phyloP scores from a whole-genome alignment of 2,113 vertebrate species.

The Setophaga kirtlandii region DNA sequence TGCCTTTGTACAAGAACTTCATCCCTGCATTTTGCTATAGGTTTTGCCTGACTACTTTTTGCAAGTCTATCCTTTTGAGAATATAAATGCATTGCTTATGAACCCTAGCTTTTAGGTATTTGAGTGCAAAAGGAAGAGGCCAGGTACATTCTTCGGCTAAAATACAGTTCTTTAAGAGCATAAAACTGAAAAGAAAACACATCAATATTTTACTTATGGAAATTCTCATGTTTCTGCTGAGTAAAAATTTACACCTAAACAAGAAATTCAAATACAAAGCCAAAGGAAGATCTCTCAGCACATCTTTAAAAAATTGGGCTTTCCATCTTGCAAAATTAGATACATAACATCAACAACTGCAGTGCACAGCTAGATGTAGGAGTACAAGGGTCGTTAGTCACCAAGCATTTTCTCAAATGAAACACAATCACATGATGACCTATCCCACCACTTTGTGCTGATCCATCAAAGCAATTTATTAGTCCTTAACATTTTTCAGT shows the following conservation, averaged over 20 bases:
- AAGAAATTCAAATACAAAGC: not conserved
- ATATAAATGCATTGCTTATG: not conserved
- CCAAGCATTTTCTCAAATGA: constrained; percentile 10
- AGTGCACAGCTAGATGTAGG: not conserved
- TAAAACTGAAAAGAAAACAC: not conserved
- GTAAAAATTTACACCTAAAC: not conserved
- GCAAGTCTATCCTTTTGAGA: not conserved
- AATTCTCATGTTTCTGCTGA: not conserved
- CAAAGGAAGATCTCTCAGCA: not conserved
- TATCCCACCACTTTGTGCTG: not conserved
- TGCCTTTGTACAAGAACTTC: not conserved
- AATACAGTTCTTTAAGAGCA: not conserved
- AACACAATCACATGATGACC: not conserved
- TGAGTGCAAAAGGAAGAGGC: not conserved
- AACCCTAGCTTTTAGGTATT: not conserved
- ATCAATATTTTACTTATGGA: not conserved
- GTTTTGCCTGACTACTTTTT: not conserved
- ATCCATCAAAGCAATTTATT: constrained; percentile 32
- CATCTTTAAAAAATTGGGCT: not conserved
- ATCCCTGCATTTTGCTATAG: not conserved
- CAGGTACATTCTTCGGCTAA: not conserved
- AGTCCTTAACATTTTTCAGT: not conserved
- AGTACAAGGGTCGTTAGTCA: constrained; percentile 16
- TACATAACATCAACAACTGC: not conserved
- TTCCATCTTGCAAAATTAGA: not conserved